A percentile compares a stretch with the other conserved stretches of the same genome.
Evolutionary conservation across 2,113 vertebrate genomes (phyloP).

Genomic region (Myotis brandtii): DNA sequence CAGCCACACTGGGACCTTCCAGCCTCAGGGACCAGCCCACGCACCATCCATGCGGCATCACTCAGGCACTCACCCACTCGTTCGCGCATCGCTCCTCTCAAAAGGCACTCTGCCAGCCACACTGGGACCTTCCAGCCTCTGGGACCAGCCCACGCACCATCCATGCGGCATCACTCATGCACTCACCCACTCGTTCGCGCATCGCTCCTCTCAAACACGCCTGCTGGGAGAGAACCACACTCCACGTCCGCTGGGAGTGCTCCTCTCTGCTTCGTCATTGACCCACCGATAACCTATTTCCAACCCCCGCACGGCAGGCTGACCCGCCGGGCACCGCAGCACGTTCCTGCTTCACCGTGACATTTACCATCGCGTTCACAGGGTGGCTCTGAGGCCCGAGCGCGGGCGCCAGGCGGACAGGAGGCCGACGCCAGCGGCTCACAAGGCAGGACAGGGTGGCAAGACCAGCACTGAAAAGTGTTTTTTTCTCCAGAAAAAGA

Average conservation of each 20-base stretch:
- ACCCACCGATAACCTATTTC: background rate
- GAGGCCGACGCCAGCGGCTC: background rate
- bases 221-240: background rate
- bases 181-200: background rate
- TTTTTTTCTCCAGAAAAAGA: background rate
- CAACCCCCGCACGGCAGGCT: background rate
- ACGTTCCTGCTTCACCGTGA: background rate
- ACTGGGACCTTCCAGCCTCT: background rate
- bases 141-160: background rate
- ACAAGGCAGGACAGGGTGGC: background rate
- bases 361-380: background rate
- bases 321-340: background rate
- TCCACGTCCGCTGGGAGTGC: fast-evolving
- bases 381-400: background rate
- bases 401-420: background rate
- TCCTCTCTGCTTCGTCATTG: background rate
- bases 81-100: background rate
- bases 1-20: no score
- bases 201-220: background rate
- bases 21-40: background rate
- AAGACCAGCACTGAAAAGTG: background rate
- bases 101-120: background rate
- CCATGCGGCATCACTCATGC: background rate
- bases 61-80: background rate
- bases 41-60: background rate